Conservation (phyloP, 1,140 invertebrate genomes). For the Ruditapes philippinarum region DNA sequence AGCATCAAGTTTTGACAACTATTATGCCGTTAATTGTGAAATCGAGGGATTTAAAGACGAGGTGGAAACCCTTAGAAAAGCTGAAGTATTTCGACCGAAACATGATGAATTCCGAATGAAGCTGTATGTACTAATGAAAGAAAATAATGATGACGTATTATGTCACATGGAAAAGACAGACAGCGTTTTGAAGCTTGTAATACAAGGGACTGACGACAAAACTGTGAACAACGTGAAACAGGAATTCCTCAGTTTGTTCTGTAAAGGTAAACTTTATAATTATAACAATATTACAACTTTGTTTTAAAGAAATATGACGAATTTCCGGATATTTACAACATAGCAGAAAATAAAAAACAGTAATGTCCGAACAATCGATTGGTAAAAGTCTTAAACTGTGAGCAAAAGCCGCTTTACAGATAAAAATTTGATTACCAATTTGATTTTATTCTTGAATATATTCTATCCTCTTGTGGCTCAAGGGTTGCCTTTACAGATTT, state of each 20-base stretch:
- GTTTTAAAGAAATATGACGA: too few relatives aligned
- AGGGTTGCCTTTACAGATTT: too few relatives aligned
- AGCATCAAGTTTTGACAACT: neutral
- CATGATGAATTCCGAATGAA: slow-evolving; percentile 11
- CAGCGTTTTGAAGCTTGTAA: neutral
- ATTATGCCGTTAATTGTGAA: neutral
- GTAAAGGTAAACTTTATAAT: slow-evolving; percentile 46
- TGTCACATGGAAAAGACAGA: neutral
- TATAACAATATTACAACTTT: too few relatives aligned
- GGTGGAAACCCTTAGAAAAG: neutral
- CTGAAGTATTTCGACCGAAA: neutral
- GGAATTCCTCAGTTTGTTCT: slow-evolving; percentile 19
- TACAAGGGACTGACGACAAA: neutral
- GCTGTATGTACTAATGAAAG: neutral
- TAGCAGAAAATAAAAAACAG: too few relatives aligned
- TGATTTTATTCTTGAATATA: too few relatives aligned
- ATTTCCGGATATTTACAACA: too few relatives aligned
- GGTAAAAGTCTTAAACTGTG: too few relatives aligned
- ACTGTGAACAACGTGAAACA: neutral
- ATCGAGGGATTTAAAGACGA: neutral
- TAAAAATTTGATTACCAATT: too few relatives aligned
- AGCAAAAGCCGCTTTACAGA: too few relatives aligned
- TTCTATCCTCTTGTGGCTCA: too few relatives aligned
- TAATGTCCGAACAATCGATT: too few relatives aligned
- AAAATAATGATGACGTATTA: neutral